Percentiles rank a stretch among this genome's conserved stretches.
Evolutionary conservation across 2,113 vertebrate species (phyloP).

Genomic region (Indri indri): DNA sequence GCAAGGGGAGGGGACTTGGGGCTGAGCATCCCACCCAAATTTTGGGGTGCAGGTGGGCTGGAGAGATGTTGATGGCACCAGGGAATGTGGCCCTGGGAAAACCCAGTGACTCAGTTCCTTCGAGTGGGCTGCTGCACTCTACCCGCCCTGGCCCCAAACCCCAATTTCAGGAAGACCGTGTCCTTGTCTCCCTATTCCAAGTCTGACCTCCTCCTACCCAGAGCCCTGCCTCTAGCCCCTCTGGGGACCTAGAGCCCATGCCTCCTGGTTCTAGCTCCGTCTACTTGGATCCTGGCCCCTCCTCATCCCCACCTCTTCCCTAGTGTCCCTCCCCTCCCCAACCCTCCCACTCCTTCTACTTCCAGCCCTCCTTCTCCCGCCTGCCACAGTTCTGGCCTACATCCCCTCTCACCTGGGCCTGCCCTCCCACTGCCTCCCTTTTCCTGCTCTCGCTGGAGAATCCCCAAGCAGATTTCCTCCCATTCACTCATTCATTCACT

Average conservation of each 20-base stretch:
- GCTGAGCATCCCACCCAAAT: background rate
- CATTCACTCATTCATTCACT: background rate
- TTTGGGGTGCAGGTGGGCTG: background rate
- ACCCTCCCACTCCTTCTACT: background rate
- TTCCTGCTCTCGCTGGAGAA: background rate
- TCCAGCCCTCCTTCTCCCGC: background rate
- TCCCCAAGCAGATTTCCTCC: background rate
- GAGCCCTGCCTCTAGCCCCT: background rate
- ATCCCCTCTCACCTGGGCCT: background rate
- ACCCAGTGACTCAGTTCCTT: background rate
- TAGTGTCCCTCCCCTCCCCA: background rate
- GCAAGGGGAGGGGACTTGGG: background rate
- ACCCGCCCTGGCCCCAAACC: background rate
- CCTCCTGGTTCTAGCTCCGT: background rate
- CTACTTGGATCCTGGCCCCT: background rate
- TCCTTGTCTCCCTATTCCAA: background rate
- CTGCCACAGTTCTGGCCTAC: background rate
- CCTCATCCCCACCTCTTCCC: background rate
- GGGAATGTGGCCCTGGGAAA: background rate
- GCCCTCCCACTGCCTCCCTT: background rate
- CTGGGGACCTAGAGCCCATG: background rate
- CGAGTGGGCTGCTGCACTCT: background rate
- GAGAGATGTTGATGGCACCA: background rate
- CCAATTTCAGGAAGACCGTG: background rate
- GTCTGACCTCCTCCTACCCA: background rate